Base-by-base conservation (phyloP, 1,140 invertebrate species). In the Leptestheria dahalacensis region DNA sequence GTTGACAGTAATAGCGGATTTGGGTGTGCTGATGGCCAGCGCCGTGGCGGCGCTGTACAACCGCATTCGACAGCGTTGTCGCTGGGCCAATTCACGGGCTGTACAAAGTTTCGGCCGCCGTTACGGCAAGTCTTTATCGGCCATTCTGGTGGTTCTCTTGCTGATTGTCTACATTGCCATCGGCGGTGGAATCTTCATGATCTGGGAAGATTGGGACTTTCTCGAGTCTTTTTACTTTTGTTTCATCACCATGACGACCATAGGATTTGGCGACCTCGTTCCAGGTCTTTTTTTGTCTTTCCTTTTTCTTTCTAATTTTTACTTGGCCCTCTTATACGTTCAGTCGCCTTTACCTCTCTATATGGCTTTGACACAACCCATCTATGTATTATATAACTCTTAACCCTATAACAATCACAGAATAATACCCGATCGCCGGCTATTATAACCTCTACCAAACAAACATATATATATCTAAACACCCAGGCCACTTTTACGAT, bases 171-270 rank as follows among this genome's bases (percentile, higher is more conserved):
- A 89, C 70, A 72, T 90, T 51, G 82, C 86, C 1, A 81, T 82
- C 1, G 84, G 80, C 4, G 68, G 67, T 56, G 66, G 62, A 29
- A 81, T 79, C 23, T 73, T 78, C 62, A 80, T 82, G 67, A 74
- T 83, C 59, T 87, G 85, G 82, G 86, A 90, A 67, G 84, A 88
- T 48, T 94, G 91, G 91, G 81, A 78, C 2, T 93, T 92, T 71
- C 90, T 91, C 65, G 89, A 94, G 65, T 86, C 88, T 18, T 93
- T 92, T 69, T 94, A 94, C 72, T 94, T 93, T 66, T 91, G 88
- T 67, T 94, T 94, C 67, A 88, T 94, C 51, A 93, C 91, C 0
- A 91, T 94, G 87, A 91, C 90, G 0, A 94, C 91, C 0, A 92
- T 93, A 64, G 91, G 91, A 18, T 91, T 95, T 66, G 90, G 90